These are phyloP conservation scores for Tangara arthus DNA, from an alignment of 2,797 vertebrate species.

Conservation along the genomic window DNA sequence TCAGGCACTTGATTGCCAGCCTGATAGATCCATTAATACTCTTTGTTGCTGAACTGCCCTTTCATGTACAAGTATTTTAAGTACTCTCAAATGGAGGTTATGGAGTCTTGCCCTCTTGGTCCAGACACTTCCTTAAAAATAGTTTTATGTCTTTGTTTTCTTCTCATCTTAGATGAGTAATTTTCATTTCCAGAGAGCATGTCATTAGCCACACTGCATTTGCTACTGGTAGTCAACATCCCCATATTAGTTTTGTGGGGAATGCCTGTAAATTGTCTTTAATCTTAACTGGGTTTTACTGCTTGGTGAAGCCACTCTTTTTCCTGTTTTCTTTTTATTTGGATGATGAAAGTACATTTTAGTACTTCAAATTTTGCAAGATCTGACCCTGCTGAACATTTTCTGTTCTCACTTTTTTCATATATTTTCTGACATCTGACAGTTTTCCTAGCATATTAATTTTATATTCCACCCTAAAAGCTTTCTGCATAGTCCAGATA, in stretches of 20 bases:
- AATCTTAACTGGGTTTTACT: not conserved
- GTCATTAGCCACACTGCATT: slow-evolving; percentile 18
- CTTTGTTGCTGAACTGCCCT: not conserved
- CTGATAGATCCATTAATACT: not conserved
- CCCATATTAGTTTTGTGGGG: slow-evolving; percentile 6
- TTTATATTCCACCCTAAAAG: not conserved
- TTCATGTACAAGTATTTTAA: not conserved
- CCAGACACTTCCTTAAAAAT: not conserved
- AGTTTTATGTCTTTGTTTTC: slow-evolving; percentile 28
- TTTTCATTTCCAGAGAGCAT: not conserved
- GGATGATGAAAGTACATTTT: slow-evolving; percentile 28
- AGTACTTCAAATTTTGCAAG: slow-evolving; percentile 3
- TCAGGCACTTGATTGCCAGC: not conserved
- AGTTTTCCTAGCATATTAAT: slow-evolving; percentile 17
- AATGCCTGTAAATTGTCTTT: slow-evolving; percentile 4
- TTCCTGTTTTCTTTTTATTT: not conserved
- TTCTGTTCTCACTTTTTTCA: slow-evolving; percentile 9
- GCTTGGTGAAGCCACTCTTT: not conserved
- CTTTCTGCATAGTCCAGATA: not conserved
- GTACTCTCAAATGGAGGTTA: not conserved
- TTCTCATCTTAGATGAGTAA: slow-evolving; percentile 13
- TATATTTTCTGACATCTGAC: slow-evolving; percentile 31
- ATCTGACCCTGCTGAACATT: not conserved
- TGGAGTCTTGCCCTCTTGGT: not conserved
- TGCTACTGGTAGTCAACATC: slow-evolving; percentile 1